Evolutionary conservation across 1,140 invertebrate genomes (phyloP).

Genomic region (Teleopsis dalmanni): DNA sequence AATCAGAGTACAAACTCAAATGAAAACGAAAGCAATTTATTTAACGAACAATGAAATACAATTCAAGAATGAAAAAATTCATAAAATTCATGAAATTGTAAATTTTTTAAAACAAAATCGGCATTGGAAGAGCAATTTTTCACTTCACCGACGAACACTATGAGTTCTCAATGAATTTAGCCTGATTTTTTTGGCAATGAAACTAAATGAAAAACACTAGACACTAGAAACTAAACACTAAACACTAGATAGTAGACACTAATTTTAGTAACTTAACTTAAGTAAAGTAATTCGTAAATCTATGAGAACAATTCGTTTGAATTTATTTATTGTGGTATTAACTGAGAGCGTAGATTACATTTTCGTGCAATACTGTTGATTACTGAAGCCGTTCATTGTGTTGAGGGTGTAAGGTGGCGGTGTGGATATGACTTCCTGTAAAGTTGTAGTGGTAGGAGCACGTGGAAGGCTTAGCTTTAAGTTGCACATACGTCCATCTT

Average conservation of each 20-base stretch:
- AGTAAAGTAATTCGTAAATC: too few relatives aligned
- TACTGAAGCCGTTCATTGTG: neutral
- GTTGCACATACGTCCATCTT: neutral
- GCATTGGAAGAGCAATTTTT: too few relatives aligned
- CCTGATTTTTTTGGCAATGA: neutral
- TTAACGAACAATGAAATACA: too few relatives aligned
- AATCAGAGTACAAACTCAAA: too few relatives aligned
- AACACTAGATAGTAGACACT: neutral
- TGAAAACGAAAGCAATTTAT: too few relatives aligned
- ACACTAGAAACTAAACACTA: neutral
- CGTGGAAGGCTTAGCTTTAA: slow-evolving; percentile 14
- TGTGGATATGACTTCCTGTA: slow-evolving; percentile 33
- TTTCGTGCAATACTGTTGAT: slow-evolving; percentile 11
- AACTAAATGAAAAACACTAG: neutral
- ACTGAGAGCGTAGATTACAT: slow-evolving; percentile 1
- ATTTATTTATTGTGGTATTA: neutral
- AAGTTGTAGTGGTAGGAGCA: slow-evolving; percentile 29
- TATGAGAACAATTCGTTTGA: too few relatives aligned
- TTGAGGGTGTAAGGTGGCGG: slow-evolving; percentile 26
- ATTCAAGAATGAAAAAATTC: too few relatives aligned
- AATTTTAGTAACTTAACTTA: neutral
- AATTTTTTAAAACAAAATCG: too few relatives aligned
- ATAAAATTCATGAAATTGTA: too few relatives aligned
- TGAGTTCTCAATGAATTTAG: neutral
- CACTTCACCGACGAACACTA: too few relatives aligned